Conservation (phyloP, 2,113 vertebrate genomes). For the Arvicanthis niloticus region DNA sequence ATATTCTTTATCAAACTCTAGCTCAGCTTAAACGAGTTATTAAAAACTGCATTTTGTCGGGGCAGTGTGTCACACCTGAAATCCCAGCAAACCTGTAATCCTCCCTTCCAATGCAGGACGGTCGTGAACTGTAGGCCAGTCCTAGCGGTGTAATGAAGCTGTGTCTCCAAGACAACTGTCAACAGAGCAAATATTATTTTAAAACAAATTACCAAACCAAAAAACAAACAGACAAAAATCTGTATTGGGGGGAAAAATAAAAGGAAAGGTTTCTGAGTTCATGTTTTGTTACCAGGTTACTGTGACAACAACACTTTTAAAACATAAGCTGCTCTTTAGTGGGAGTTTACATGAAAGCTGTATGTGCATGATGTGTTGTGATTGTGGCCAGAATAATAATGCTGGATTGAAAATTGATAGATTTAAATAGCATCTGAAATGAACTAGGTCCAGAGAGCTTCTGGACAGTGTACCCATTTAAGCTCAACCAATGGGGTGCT, state of each 20-base stretch:
- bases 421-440: not conserved
- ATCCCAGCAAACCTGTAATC: not conserved
- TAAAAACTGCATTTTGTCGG: not conserved
- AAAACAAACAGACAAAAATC: not conserved
- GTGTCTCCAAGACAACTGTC: not conserved
- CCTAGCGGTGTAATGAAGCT: not conserved
- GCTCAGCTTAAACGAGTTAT: not conserved
- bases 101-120: not conserved
- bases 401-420: not conserved
- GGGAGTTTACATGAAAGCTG: not conserved
- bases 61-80: not conserved
- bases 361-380: not conserved
- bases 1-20: constrained; percentile 31
- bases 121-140: not conserved
- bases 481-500: not conserved
- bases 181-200: not conserved
- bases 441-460: not conserved
- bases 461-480: not conserved
- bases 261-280: not conserved
- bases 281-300: constrained; percentile 37
- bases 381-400: not conserved
- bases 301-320: not conserved
- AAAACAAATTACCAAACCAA: not conserved
- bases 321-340: not conserved
- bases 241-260: not conserved